Conservation (phyloP, 2,797 vertebrate species). For the Falco berigora region DNA sequence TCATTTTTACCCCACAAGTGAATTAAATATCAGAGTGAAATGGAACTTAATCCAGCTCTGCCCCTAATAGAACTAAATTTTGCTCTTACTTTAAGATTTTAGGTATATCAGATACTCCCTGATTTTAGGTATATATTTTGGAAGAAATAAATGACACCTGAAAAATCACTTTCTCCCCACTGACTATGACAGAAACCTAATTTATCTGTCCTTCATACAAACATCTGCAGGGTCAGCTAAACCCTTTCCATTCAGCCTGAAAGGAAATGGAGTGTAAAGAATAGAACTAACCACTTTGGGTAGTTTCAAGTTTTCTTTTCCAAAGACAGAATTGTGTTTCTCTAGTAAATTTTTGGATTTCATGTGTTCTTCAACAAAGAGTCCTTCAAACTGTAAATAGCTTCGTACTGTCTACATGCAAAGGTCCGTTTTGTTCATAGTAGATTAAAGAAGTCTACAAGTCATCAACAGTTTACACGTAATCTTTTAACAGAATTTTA, state of each 20-base stretch:
- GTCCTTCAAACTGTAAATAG: not conserved
- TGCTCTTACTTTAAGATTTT: not conserved
- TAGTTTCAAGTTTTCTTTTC: not conserved
- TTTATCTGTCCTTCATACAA: not conserved
- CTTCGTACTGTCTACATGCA: not conserved
- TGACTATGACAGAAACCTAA: not conserved
- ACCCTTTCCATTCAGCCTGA: not conserved
- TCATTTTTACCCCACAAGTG: not conserved
- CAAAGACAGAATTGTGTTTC: not conserved
- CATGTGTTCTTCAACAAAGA: not conserved
- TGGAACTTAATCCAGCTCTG: not conserved
- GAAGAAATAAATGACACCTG: not conserved
- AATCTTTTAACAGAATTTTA: not conserved
- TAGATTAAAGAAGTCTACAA: not conserved
- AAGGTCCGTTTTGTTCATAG: not conserved
- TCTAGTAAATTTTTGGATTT: not conserved
- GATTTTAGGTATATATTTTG: not conserved
- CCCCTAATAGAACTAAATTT: not conserved
- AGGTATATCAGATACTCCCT: not conserved
- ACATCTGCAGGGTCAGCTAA: not conserved
- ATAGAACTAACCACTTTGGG: not conserved
- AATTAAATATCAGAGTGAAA: not conserved
- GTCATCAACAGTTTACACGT: not conserved
- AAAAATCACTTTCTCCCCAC: not conserved
- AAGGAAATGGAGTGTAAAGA: not conserved